Evolutionary conservation across 2,113 vertebrate species (phyloP), one percentile per base, ranked within the genome.

Genomic region (Gulo gulo): DNA sequence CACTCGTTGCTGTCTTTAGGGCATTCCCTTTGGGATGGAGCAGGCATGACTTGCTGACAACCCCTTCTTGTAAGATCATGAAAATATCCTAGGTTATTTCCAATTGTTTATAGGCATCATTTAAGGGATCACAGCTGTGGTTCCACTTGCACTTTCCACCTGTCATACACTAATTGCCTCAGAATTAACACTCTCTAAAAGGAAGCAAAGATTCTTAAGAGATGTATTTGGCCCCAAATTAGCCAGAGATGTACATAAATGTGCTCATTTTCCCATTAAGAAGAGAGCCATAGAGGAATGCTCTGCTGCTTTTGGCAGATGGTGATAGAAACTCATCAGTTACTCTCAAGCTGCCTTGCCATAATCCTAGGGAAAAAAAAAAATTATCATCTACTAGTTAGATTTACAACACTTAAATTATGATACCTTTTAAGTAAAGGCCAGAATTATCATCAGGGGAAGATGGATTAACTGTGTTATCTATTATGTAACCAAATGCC

Each of bases 381-480:
- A 79, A 86, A 29, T 65, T 86, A 88, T 55, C 88, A 93, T 76
- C 45, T 93, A 69, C 84, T 96, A 36, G 39, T 98, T 93, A 87
- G 69, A 96, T 85, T 94, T 95, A 85, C 61, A 95, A 39, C 84
- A 95, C 61, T 91, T 95, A 93, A 94, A 89, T 96, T 88, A 98
- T 95, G 92, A 96, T 82, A 59, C 6, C 16, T 95, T 96, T 98
- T 94, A 97, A 95, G 47, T 73, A 94, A 95, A 98, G 93, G 65
- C 88, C 92, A 97, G 84, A 96, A 93, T 97, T 95, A 94, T 95
- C 97, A 98, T 96, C 90, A 97, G 34, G 59, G 52, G 86, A 95
- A 95, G 92, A 95, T 91, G 36, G 52, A 92, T 96, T 92, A 94
- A 97, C 69, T 87, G 15, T 57, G n/a, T 84, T 95, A 92, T 50